Conservation (phyloP, 2,797 vertebrate species). For the Dipus sagitta region DNA sequence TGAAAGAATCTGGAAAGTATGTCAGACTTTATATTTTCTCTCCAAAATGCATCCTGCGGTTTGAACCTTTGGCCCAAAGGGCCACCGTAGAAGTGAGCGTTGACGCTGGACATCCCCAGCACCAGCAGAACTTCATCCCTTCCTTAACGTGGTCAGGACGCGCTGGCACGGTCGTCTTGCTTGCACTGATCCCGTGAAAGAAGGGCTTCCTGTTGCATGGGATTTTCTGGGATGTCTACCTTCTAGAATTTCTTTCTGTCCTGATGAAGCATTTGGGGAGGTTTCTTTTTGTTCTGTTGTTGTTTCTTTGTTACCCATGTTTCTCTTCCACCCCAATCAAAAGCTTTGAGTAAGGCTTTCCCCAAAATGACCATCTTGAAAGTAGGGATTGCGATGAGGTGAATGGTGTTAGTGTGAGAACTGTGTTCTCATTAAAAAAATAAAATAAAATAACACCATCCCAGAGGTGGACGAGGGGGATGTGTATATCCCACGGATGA, state of each 20-base stretch:
- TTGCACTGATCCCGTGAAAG: fast-evolving
- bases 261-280: neutral
- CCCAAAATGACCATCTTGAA: neutral
- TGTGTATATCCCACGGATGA: fast-evolving
- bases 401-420: fast-evolving
- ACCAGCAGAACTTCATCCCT: fast-evolving
- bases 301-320: neutral
- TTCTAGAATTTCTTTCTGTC: neutral
- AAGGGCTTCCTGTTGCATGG: fast-evolving
- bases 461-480: neutral
- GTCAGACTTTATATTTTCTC: neutral
- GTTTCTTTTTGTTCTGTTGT: neutral
- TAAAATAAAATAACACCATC: no score
- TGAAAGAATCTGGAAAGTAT: neutral
- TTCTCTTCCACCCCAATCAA: neutral
- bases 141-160: neutral
- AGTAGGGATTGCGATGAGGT: fast-evolving
- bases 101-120: neutral
- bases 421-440: neutral
- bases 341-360: neutral
- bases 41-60: neutral
- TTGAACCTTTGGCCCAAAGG: neutral
- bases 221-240: neutral
- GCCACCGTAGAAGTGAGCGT: neutral
- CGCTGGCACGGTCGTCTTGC: fast-evolving